Percentiles rank a stretch among this genome's conserved stretches.
These are phyloP conservation scores for Epinotia nisella DNA, from an alignment of 2,888 invertebrate species.

Conservation along the genomic window DNA sequence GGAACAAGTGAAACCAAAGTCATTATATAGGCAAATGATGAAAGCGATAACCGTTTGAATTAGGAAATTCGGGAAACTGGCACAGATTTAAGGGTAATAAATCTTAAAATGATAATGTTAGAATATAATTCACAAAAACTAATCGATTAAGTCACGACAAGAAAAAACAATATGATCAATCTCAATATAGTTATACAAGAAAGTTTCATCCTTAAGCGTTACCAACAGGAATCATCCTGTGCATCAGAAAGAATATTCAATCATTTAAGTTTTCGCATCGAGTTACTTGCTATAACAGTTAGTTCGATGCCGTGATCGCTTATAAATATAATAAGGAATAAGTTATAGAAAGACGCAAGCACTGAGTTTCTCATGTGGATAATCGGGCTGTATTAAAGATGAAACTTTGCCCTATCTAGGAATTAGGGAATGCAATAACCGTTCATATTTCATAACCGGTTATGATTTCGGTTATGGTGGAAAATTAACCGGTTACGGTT, in stretches of 20 bases:
- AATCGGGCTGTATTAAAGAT: background rate
- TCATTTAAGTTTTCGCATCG: slow-evolving; percentile 37
- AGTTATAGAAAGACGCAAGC: background rate
- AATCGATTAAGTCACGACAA: no score
- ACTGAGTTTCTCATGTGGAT: background rate
- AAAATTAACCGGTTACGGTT: no score
- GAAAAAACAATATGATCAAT: no score
- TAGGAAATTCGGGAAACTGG: no score
- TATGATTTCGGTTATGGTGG: no score
- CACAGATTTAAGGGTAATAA: no score
- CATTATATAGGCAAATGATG: no score
- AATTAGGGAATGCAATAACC: no score
- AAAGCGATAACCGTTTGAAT: background rate
- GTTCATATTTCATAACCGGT: no score
- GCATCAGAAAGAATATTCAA: slow-evolving; percentile 34
- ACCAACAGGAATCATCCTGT: slow-evolving; percentile 21
- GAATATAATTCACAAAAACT: no score
- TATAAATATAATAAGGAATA: background rate
- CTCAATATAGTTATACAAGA: no score
- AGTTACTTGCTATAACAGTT: slow-evolving; percentile 10
- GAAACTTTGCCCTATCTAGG: background rate
- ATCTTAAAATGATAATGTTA: no score
- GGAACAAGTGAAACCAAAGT: background rate
- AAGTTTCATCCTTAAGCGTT: background rate
- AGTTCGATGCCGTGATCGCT: background rate